Evolutionary conservation across 2,113 vertebrate species (phyloP).

Genomic region (Heteronetta atricapilla): DNA sequence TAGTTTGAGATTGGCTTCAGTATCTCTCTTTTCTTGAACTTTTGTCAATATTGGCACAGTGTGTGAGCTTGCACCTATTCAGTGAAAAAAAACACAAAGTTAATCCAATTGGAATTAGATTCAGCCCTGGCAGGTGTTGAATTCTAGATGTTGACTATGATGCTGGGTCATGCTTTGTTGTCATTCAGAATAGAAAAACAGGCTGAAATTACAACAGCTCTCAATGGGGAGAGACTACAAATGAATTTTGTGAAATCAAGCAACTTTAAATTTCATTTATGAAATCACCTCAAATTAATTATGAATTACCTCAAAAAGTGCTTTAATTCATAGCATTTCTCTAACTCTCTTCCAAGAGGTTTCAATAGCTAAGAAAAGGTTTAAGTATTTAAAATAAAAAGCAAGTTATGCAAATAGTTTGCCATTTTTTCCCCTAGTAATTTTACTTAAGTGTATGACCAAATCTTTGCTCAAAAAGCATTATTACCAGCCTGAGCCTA

Average conservation of each 20-base stretch:
- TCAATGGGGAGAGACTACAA: not conserved
- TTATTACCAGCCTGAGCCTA: not conserved
- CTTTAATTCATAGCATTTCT: not conserved
- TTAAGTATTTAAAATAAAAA: not conserved
- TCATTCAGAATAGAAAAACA: not conserved
- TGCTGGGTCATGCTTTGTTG: not conserved
- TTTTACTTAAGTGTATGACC: not conserved
- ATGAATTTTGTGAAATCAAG: not conserved
- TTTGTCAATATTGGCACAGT: slow-evolving; percentile 82
- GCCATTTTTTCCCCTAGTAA: not conserved
- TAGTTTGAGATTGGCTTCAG: slow-evolving; percentile 75
- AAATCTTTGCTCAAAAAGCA: not conserved
- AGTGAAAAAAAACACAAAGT: not conserved
- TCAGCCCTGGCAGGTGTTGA: not conserved
- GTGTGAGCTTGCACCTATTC: slow-evolving; percentile 82
- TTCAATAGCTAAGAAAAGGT: not conserved
- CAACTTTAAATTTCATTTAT: not conserved
- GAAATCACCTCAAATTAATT: not conserved
- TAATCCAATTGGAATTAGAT: not conserved
- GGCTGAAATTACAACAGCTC: not conserved
- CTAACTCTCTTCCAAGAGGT: not conserved
- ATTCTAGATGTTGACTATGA: not conserved
- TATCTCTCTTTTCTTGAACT: slow-evolving; percentile 85
- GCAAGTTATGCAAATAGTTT: not conserved
- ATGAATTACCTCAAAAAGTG: not conserved